These are phyloP conservation scores for Drosophila trapezifrons DNA, from an alignment of 1,140 invertebrate species.

Conservation along the genomic window DNA sequence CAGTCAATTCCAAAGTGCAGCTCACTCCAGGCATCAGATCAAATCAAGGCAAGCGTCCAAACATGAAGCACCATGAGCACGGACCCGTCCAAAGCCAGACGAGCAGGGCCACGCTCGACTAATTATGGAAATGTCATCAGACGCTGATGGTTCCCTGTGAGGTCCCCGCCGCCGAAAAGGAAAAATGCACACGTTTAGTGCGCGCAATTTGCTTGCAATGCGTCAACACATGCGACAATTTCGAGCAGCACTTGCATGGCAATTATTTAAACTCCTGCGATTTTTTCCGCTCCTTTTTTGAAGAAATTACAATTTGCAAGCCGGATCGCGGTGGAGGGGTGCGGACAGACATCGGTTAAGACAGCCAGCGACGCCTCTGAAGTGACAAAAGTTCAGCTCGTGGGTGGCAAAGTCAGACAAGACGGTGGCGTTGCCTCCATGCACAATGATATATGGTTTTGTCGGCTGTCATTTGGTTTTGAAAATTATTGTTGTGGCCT, in stretches of 20 bases:
- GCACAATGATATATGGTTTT: conserved; percentile 80
- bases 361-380: conserved; percentile 73
- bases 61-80: conserved; percentile 52
- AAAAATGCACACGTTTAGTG: conserved; percentile 58
- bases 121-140: conserved; percentile 82
- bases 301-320: conserved; percentile 68
- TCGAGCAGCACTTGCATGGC: conserved; percentile 63
- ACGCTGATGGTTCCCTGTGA: conserved; percentile 56
- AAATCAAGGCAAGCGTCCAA: conserved; percentile 75
- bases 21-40: conserved; percentile 69
- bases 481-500: conserved; percentile 78
- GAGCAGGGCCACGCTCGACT: conserved; percentile 70
- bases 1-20: conserved; percentile 40
- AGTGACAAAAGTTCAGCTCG: conserved; percentile 80
- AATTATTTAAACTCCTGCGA: conserved; percentile 67
- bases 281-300: conserved; percentile 13
- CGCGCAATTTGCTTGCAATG: conserved; percentile 76
- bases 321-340: conserved; percentile 2
- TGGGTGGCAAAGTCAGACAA: conserved; percentile 77
- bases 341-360: conserved; percentile 67
- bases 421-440: conserved; percentile 54
- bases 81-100: conserved; percentile 29
- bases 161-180: conserved; percentile 44
- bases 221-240: conserved; percentile 76
- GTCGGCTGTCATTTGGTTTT: conserved; percentile 81